Evolutionary conservation across 2,797 vertebrate species (phyloP).

Genomic region (Distichodus sexfasciatus): DNA sequence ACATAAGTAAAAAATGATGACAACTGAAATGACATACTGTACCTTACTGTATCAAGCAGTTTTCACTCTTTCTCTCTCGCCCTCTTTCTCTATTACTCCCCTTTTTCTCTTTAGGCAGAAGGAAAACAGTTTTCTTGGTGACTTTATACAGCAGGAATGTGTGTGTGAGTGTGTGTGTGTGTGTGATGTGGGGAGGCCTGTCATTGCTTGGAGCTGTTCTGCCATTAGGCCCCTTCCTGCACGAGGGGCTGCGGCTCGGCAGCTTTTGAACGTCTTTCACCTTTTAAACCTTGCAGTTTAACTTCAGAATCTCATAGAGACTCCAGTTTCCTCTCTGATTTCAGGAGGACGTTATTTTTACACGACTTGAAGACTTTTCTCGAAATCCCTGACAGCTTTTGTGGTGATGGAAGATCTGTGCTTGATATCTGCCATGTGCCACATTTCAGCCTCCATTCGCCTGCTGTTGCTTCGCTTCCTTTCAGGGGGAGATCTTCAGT

Average conservation of each 20-base stretch:
- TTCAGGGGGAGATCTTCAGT: background rate
- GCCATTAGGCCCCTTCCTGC: background rate
- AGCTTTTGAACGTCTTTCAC: conserved; percentile 23
- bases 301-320: too few relatives aligned
- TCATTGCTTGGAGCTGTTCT: conserved; percentile 23
- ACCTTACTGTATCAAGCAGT: too few relatives aligned
- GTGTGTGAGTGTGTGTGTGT: too few relatives aligned
- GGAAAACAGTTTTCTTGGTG: conserved; percentile 62
- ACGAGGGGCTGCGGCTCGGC: conserved; percentile 11
- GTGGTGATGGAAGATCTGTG: too few relatives aligned
- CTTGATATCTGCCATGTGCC: too few relatives aligned
- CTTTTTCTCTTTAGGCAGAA: conserved; percentile 38
- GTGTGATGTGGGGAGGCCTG: conserved; percentile 37
- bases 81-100: background rate
- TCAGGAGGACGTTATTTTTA: background rate
- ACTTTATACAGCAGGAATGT: conserved; percentile 68
- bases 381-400: too few relatives aligned
- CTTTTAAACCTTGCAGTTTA: conserved; percentile 15
- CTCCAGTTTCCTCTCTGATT: too few relatives aligned
- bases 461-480: too few relatives aligned
- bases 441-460: too few relatives aligned
- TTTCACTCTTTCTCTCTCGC: conserved; percentile 4
- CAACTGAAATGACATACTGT: too few relatives aligned
- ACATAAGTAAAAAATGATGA: background rate
- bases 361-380: too few relatives aligned